Percentiles rank a stretch among this genome's conserved stretches.
phyloP scores from a whole-genome alignment of 2,888 invertebrate genomes.

The Diarsia mendica region DNA sequence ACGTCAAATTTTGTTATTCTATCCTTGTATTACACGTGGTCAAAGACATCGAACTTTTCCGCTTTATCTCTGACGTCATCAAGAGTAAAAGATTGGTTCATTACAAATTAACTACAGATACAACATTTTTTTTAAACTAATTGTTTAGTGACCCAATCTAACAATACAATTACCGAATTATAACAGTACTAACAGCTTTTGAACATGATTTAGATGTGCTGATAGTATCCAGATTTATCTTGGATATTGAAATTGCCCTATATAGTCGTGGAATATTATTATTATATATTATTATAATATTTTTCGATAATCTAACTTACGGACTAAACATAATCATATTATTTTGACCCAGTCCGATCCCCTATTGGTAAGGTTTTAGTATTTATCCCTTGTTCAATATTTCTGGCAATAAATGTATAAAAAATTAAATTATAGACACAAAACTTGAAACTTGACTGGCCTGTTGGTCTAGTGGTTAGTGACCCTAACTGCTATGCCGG shows the following conservation, averaged over 20 bases:
- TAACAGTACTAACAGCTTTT: background rate
- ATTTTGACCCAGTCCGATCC: no score
- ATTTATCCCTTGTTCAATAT: slow-evolving; percentile 29
- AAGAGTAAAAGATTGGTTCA: background rate
- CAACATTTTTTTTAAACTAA: no score
- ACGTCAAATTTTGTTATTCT: background rate
- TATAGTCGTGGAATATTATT: no score
- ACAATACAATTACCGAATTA: background rate
- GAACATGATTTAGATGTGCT: background rate
- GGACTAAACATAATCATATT: no score
- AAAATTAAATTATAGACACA: background rate
- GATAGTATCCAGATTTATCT: no score
- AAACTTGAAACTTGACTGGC: no score
- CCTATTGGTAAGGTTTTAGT: slow-evolving; percentile 29
- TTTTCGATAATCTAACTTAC: no score
- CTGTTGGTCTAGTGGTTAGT: no score
- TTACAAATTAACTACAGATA: background rate
- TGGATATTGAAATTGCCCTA: no score
- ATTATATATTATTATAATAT: no score
- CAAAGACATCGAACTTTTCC: background rate
- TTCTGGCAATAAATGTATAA: background rate
- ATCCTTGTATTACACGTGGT: background rate
- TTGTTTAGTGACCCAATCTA: background rate
- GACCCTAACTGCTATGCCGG: no score
- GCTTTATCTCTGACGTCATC: background rate